Conservation (phyloP, 2,888 invertebrate species). For the Neria commutata region DNA sequence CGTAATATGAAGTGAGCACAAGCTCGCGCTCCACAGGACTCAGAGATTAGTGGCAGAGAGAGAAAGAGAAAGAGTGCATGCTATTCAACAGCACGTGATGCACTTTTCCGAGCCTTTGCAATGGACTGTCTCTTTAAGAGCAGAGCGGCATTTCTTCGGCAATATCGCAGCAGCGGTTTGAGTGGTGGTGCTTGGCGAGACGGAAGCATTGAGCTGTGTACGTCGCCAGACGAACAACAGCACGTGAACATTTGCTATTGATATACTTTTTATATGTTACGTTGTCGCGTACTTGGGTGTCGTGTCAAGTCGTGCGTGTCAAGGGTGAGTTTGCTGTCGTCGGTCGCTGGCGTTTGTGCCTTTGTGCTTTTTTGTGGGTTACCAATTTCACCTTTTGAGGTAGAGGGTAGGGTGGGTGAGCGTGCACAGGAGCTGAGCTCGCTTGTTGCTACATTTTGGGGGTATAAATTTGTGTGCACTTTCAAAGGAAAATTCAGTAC, state of each 20-base stretch:
- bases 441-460: slow-evolving; percentile 11
- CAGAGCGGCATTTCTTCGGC: slow-evolving; percentile 8
- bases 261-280: slow-evolving; percentile 6
- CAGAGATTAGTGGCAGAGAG: too few relatives aligned
- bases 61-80: slow-evolving; percentile 8
- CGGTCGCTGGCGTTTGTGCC: slow-evolving; percentile 9
- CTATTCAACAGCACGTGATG: slow-evolving; percentile 14
- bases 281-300: slow-evolving; percentile 7
- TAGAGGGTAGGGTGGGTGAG: slow-evolving; percentile 11
- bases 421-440: slow-evolving; percentile 4
- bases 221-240: not conserved
- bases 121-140: not conserved
- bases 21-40: slow-evolving; percentile 39
- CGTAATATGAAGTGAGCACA: slow-evolving; percentile 41
- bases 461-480: slow-evolving; percentile 23
- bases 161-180: not conserved
- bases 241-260: not conserved
- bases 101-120: not conserved
- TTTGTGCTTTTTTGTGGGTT: not conserved
- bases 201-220: not conserved
- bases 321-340: slow-evolving; percentile 20
- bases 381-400: slow-evolving; percentile 4
- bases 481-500: slow-evolving; percentile 20
- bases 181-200: too few relatives aligned
- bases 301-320: slow-evolving; percentile 3